Conservation (phyloP, 2,113 vertebrate genomes). For the Coryphaenoides rupestris region DNA sequence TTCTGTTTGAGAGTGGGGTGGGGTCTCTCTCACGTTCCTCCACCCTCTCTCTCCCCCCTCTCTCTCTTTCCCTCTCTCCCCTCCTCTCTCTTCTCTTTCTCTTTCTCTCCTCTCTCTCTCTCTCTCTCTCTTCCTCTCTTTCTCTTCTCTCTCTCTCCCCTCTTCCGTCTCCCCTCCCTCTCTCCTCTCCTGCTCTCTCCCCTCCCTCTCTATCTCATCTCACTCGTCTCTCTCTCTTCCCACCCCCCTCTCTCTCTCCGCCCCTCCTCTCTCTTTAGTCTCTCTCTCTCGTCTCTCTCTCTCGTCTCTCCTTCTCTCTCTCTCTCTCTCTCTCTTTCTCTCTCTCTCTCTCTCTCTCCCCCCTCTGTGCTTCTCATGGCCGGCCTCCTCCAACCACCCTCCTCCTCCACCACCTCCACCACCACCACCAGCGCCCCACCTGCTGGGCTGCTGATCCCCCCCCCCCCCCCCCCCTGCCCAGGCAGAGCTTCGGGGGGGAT, state of each 20-base stretch:
- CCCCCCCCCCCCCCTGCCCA: constrained; percentile 81
- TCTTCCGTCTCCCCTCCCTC: constrained; percentile 77
- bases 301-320: constrained; percentile 93
- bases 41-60: constrained; percentile 94
- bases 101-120: constrained; percentile 71
- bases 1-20: constrained; percentile 83
- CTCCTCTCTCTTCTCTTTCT: constrained; percentile 77
- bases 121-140: too few relatives aligned
- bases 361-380: constrained; percentile 71
- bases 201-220: constrained; percentile 83
- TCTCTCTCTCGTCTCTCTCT: too few relatives aligned
- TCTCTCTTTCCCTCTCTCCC: constrained; percentile 90
- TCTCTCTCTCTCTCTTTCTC: constrained; percentile 96
- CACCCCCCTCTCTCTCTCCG: constrained; percentile 77
- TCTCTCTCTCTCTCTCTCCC: constrained; percentile 87
- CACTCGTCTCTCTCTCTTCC: too few relatives aligned
- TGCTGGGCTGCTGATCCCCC: constrained; percentile 93
- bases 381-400: constrained; percentile 67
- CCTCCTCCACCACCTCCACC: constrained; percentile 83
- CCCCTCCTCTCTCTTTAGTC: too few relatives aligned
- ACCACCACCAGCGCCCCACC: constrained; percentile 87
- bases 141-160: constrained; percentile 83
- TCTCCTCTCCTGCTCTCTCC: constrained; percentile 60
- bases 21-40: constrained; percentile 92
- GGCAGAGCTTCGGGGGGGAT: constrained; percentile 93